Base-by-base conservation (phyloP, 2,113 vertebrate species). In the Alligator mississippiensis region DNA sequence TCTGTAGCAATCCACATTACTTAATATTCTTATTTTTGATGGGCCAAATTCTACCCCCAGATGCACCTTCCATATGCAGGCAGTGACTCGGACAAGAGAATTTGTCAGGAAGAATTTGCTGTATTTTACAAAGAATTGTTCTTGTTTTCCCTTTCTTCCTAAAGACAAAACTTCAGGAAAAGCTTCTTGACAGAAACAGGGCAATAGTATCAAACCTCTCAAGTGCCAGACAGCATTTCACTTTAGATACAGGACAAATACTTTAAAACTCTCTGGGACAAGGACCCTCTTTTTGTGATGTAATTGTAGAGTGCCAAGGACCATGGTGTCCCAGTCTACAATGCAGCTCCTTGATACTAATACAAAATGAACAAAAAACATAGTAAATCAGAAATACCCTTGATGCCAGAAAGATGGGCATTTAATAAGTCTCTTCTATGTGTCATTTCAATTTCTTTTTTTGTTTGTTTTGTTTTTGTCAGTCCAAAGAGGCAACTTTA, bases 91-190 rank as follows among this genome's bases (percentile, higher is more conserved):
- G 18, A 4, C 38, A 34, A 6, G 77, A 9, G 11, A 19, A 59
- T 9, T 3, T 9, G 59, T n/a, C 1, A 28, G 0, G 59, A 9
- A 68, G 16, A 62, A 70, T 79, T 84, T 76, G 22, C 18, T 15
- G 22, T 74, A 64, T 24, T 18, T 11, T 63, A 82, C 15, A 81
- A 12, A 82, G 84, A 3, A 0, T 1, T 79, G 81, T 80, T 83
- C 21, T 38, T 77, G 6, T 75, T 94, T 61, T 25, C 1, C 1
- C 11, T 75, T 13, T 16, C 88, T 27, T 81, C 27, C 47, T 55
- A 19, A 85, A 80, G 25, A 89, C 10, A 91, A 16, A 80, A 93
- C 63, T 61, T 75, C 4, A 78, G 57, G n/a, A 93, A 80, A 76
- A 80, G 10, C 34, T 87, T 91, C 30, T 24, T 89, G 6, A 38